These are phyloP conservation scores for Microtus obscurus DNA, from an alignment of 2,797 vertebrate genomes.

Conservation along the genomic window DNA sequence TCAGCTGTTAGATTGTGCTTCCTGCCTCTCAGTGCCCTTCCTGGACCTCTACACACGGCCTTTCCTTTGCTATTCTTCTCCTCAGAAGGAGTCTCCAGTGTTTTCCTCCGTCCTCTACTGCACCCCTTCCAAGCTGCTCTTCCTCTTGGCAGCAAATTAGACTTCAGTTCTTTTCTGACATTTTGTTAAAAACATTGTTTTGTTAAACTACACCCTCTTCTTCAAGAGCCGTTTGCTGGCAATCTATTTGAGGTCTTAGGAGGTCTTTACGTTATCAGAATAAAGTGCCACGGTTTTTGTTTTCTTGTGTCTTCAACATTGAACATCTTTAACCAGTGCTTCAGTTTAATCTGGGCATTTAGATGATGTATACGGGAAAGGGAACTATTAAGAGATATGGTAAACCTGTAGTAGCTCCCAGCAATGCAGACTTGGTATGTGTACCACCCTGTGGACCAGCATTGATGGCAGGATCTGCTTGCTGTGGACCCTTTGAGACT, in stretches of 20 bases:
- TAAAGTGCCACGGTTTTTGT: background rate
- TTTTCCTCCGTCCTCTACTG: background rate
- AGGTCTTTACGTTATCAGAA: background rate
- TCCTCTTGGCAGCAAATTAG: background rate
- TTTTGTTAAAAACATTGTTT: background rate
- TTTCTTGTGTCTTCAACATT: background rate
- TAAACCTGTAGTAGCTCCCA: background rate
- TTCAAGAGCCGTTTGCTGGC: background rate
- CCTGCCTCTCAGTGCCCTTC: too few relatives aligned
- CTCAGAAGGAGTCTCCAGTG: background rate
- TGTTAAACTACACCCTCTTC: background rate
- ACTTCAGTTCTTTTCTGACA: background rate
- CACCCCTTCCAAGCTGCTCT: background rate
- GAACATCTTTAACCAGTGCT: background rate
- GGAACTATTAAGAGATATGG: background rate
- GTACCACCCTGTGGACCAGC: rapidly evolving
- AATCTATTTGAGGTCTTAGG: background rate
- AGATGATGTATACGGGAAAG: background rate
- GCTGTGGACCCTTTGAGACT: background rate
- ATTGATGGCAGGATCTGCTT: background rate
- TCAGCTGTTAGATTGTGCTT: background rate
- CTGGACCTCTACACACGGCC: background rate
- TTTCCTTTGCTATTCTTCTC: background rate
- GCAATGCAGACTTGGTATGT: rapidly evolving
- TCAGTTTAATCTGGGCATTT: background rate